Evolutionary conservation across 2,888 invertebrate genomes (phyloP), one percentile per base, ranked within the genome.

Genomic region (Conomelus anceps): DNA sequence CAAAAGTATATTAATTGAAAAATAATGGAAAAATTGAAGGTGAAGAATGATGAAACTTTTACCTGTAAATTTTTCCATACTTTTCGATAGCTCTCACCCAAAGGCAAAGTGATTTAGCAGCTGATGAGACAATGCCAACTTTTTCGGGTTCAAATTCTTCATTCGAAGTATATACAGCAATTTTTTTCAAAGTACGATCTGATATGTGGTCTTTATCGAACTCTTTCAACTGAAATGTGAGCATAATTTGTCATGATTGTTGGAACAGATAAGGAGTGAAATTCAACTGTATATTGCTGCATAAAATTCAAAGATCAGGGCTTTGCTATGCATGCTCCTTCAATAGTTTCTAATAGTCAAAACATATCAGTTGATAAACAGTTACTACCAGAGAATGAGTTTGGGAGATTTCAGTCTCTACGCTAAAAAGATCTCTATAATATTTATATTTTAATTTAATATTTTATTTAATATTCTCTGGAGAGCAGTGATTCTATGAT

Each of bases 31-130:
- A 93, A 94, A 94, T n/a, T n/a, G n/a, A n/a, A n/a, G n/a, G n/a
- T n/a, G n/a, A n/a, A n/a, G n/a, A n/a, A n/a, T n/a, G n/a, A n/a
- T n/a, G n/a, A n/a, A n/a, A n/a, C n/a, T n/a, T n/a, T n/a, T 92
- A 96, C 96, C 96, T 96, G 94, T 96, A 98, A 85, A 98, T 96
- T 93, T 97, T 96, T 1, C 96, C 98, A 92, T 98, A 98, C 92
- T 98, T 96, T 93, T 98, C 98, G 93, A 98, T 98, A 1, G 98
- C 98, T 90, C 97, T 95, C 22, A 98, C 98, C 98, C 98, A 98
- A 92, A 97, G 95, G 92, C 97, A 97, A 23, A 98, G 94, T 0
- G 98, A 98, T 93, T 97, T 97, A 22, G 98, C 98, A 0, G 98
- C 98, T 0, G 94, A 92, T 0, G 98, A 98, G 84, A 98, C 97